These are phyloP conservation scores for Stenodema calcarata DNA, from an alignment of 2,888 invertebrate species.

Conservation along the genomic window DNA sequence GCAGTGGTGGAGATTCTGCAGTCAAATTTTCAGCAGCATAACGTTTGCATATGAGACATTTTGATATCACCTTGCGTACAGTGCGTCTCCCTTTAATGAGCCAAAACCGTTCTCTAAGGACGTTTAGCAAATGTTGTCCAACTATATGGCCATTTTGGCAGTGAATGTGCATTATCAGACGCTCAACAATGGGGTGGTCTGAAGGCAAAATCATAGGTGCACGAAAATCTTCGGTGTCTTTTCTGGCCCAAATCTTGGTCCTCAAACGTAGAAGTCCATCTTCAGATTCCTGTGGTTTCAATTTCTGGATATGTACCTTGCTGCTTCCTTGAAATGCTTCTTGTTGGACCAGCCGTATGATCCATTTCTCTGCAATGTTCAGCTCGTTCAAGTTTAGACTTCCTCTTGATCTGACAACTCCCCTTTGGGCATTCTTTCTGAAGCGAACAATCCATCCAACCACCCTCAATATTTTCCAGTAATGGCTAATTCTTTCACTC, in stretches of 20 bases:
- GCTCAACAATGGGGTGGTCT: constrained; percentile 26
- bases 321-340: not conserved
- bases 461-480: not conserved
- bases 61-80: not conserved
- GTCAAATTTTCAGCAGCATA: constrained; percentile 55
- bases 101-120: constrained; percentile 51
- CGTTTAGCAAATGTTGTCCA: constrained; percentile 22
- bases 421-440: not conserved
- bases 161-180: constrained; percentile 23
- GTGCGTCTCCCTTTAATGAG: constrained; percentile 45
- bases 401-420: not conserved
- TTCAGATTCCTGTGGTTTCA: not conserved
- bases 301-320: not conserved
- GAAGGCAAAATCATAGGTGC: constrained; percentile 40
- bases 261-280: constrained; percentile 20
- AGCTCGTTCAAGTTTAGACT: not conserved
- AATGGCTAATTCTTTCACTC: not conserved
- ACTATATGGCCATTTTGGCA: constrained; percentile 29
- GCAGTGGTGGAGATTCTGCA: constrained; percentile 54
- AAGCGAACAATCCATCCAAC: constrained; percentile 21
- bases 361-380: not conserved
- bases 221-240: constrained; percentile 44
- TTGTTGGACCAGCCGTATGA: not conserved
- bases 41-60: constrained; percentile 54
- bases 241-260: constrained; percentile 39